These are phyloP conservation scores for Holotrichia oblita DNA, from an alignment of 1,140 invertebrate species.

Conservation along the genomic window DNA sequence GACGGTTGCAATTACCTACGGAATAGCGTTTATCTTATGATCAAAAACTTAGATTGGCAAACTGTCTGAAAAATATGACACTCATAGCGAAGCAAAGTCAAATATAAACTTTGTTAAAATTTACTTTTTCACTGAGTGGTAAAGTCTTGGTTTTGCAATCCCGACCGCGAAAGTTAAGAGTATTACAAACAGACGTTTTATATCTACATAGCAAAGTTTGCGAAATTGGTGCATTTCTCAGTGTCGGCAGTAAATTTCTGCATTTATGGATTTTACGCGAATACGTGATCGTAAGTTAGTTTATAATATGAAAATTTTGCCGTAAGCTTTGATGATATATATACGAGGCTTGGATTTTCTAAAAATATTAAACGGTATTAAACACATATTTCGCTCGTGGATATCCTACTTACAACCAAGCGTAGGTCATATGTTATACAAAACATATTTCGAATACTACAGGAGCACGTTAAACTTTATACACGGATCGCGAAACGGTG, in stretches of 20 bases:
- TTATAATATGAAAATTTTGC: slow-evolving; percentile 17
- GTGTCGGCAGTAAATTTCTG: slow-evolving; percentile 8
- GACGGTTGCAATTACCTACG: not conserved
- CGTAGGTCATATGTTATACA: not conserved
- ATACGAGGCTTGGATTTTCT: not conserved
- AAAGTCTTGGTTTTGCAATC: slow-evolving; percentile 5
- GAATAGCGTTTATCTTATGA: not conserved
- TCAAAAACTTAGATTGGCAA: slow-evolving; percentile 2
- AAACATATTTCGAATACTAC: slow-evolving; percentile 18
- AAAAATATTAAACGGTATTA: slow-evolving; percentile 29
- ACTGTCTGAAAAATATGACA: slow-evolving; percentile 4
- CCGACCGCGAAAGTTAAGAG: not conserved
- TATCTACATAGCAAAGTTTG: slow-evolving; percentile 15
- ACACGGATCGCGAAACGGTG: not conserved
- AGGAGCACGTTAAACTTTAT: not conserved
- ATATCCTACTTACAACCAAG: not conserved
- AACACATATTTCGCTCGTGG: slow-evolving; percentile 5
- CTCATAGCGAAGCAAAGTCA: not conserved
- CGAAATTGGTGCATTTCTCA: slow-evolving; percentile 27
- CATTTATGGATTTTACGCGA: slow-evolving; percentile 30
- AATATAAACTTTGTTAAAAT: slow-evolving; percentile 28
- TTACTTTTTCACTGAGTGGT: slow-evolving; percentile 3
- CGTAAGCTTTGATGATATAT: not conserved
- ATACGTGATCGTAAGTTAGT: slow-evolving; percentile 34
- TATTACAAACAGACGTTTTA: slow-evolving; percentile 27